Evolutionary conservation across 2,797 vertebrate species (phyloP), one percentile per base, ranked within the genome.

Genomic region (Gadopsis marmoratus): DNA sequence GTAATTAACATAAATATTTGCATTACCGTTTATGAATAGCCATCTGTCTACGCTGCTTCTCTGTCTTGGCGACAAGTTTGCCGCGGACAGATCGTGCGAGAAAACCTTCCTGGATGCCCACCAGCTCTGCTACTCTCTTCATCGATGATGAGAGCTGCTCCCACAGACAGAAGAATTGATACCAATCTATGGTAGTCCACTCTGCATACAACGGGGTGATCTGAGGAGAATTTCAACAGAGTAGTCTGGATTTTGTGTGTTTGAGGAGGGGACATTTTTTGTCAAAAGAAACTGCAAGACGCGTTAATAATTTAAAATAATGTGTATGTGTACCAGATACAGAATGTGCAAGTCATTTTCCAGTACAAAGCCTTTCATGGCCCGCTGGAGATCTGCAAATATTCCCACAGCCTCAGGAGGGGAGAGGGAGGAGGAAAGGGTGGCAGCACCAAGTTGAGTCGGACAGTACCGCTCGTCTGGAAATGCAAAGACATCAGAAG

Each of bases 351-450:
- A 92, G 89, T 99, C 97, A 59, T 97, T 99, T 93, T 99, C 98
- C 84, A 99, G 92, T 61, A 99, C 98, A 91, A 99, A 99, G 66
- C 97, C 96, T 86, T 99, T 99, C 98, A 99, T 99, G 67, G 98
- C 98, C 89, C 96, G 95, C 89, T 99, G 98, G 51, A 99, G 95
- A 87, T 99, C 98, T 81, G 98, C 97, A 95, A 99, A 99, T 92
- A 99, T 97, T 78, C 96, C 97, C 73, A 99, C 92, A 26, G 97
- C 97, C 88, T 99, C 98, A 10, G 85, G 91, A 64, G 98, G 98
- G 47, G 98, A 98, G 63, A 99, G 97, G 66, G 97, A 99, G 64
- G 98, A 99, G 7, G 97, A 97, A 67, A 99, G 95, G 56, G 98
- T 98, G 72, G 98, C 98, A 33, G 95, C 95, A 58, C 98, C 98